A percentile compares a stretch with the other conserved stretches of the same genome.
Evolutionary conservation across 2,888 invertebrate genomes (phyloP).

Genomic region (Reticulitermes lucifugus): DNA sequence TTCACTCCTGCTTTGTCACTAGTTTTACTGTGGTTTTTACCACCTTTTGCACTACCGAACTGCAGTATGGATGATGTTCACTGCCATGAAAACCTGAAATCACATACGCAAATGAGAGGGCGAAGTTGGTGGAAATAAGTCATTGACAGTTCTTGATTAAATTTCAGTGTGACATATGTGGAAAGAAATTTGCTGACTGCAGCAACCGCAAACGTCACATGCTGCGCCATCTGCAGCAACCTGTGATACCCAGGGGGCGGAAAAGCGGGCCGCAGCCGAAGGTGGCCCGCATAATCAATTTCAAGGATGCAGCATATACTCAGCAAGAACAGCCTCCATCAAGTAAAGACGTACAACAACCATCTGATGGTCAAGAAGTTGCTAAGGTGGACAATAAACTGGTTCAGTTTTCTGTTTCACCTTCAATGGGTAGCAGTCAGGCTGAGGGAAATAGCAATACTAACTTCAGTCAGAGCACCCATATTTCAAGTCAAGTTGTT

Average conservation of each 20-base stretch:
- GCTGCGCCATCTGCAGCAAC: conserved; percentile 41
- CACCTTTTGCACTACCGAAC: no score
- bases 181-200: conserved; percentile 53
- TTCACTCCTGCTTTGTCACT: no score
- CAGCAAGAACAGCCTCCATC: neutral
- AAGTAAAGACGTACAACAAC: neutral
- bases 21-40: no score
- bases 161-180: conserved; percentile 53
- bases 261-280: conserved; percentile 24
- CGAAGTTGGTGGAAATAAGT: neutral
- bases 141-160: neutral
- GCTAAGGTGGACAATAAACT: neutral
- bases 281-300: neutral
- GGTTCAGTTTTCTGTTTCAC: neutral
- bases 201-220: conserved; percentile 54
- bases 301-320: neutral
- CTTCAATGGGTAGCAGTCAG: neutral
- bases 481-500: conserved; percentile 7
- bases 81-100: no score
- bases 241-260: neutral
- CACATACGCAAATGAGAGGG: neutral
- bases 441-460: neutral
- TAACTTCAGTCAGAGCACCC: neutral
- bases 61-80: no score
- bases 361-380: neutral